phyloP scores from a whole-genome alignment of 2,113 vertebrate genomes.

The Ochotona curzoniae region DNA sequence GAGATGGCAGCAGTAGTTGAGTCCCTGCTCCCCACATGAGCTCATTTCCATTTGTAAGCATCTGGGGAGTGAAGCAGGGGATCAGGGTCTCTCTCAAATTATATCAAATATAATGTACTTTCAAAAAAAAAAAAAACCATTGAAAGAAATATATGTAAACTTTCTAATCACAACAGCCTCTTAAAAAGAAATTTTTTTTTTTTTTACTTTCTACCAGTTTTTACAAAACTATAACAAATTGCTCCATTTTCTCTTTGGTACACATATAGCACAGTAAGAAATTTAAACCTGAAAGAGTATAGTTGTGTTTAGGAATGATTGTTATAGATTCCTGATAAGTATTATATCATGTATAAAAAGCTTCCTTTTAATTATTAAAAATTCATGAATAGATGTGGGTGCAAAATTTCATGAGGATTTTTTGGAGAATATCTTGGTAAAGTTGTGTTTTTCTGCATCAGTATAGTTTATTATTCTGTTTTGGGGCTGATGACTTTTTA shows the following conservation, averaged over 20 bases:
- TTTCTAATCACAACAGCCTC: neutral
- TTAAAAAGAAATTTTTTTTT: neutral
- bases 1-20: too few relatives aligned
- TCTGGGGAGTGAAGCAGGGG: neutral
- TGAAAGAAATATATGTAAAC: constrained; percentile 4
- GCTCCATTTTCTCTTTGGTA: neutral
- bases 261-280: neutral
- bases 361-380: neutral
- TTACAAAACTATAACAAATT: neutral
- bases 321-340: neutral
- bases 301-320: neutral
- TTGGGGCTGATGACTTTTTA: neutral
- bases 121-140: neutral
- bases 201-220: neutral
- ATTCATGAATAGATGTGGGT: constrained; percentile 2
- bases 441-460: neutral
- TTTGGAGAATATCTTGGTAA: neutral
- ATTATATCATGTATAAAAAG: neutral
- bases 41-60: too few relatives aligned
- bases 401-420: neutral
- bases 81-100: too few relatives aligned
- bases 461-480: neutral
- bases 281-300: neutral
- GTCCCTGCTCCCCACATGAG: too few relatives aligned
- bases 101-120: neutral